Evolutionary conservation across 2,113 vertebrate species (phyloP).

Genomic region (Blennius ocellaris): DNA sequence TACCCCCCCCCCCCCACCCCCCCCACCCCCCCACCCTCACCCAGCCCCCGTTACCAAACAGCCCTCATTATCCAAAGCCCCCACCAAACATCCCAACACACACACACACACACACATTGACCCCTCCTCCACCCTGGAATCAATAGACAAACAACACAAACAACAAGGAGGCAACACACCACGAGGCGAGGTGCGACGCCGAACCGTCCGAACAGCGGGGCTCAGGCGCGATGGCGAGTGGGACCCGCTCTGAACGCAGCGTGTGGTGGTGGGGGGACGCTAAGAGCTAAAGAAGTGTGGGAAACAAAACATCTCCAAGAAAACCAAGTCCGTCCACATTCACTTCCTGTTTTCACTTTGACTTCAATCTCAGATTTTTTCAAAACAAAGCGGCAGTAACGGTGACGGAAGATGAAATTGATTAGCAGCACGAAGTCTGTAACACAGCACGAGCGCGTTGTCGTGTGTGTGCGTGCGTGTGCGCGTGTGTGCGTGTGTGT

Average conservation of each 20-base stretch:
- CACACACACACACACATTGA: conserved; percentile 7
- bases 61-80: conserved; percentile 69
- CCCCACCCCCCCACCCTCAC: too few relatives aligned
- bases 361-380: conserved; percentile 1
- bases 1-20: conserved; percentile 30
- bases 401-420: neutral
- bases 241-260: too few relatives aligned
- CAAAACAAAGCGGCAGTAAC: conserved; percentile 8
- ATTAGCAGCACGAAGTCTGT: conserved; percentile 17
- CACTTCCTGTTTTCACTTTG: too few relatives aligned
- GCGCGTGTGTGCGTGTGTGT: neutral
- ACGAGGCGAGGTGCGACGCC: neutral
- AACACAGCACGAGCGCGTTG: neutral
- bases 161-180: conserved; percentile 43
- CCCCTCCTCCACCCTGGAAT: conserved; percentile 66
- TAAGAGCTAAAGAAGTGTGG: too few relatives aligned
- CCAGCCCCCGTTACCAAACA: conserved; percentile 69
- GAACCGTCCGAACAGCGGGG: conserved; percentile 24
- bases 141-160: conserved; percentile 72
- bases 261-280: too few relatives aligned
- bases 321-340: too few relatives aligned
- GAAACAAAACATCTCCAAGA: too few relatives aligned
- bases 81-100: conserved; percentile 17
- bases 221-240: neutral
- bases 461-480: conserved; percentile 18